A percentile compares a stretch with the other conserved stretches of the same genome.
Evolutionary conservation across 1,140 invertebrate species (phyloP).

Genomic region (Drosophila orena): DNA sequence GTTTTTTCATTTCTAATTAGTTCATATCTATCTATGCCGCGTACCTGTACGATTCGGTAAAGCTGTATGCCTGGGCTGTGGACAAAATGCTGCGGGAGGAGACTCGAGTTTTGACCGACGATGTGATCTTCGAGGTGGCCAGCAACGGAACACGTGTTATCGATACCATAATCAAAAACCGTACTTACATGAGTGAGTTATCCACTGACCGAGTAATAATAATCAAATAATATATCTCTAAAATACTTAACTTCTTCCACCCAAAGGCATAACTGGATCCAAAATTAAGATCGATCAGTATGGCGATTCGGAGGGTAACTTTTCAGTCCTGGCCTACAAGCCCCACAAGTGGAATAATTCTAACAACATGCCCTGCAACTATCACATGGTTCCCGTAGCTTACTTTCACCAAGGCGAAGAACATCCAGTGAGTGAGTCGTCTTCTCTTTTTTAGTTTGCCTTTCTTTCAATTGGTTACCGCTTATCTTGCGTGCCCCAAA

Average conservation of each 20-base stretch:
- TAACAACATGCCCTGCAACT: conserved; percentile 89
- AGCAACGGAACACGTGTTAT: conserved; percentile 92
- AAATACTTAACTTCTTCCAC: background rate
- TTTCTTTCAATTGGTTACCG: conserved; percentile 44
- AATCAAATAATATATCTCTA: background rate
- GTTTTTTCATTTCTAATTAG: conserved; percentile 84
- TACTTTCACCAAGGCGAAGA: conserved; percentile 91
- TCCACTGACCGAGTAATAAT: background rate
- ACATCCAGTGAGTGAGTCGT: conserved; percentile 90
- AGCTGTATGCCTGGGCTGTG: conserved; percentile 94
- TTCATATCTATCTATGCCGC: conserved; percentile 97
- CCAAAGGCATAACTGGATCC: conserved; percentile 95
- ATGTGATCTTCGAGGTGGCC: conserved; percentile 89
- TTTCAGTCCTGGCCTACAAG: conserved; percentile 94
- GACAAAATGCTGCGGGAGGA: conserved; percentile 89
- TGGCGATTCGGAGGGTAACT: conserved; percentile 98
- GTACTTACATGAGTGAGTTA: conserved; percentile 91
- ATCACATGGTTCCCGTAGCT: conserved; percentile 92
- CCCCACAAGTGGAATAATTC: conserved; percentile 85
- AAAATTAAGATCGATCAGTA: conserved; percentile 95
- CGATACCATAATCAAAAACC: conserved; percentile 91
- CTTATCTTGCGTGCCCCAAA: conserved; percentile 14
- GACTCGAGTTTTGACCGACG: conserved; percentile 87
- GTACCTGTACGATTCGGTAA: conserved; percentile 98
- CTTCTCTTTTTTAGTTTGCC: conserved; percentile 80